phyloP scores from a whole-genome alignment of 2,797 vertebrate species.

The Fistularia tabacaria region DNA sequence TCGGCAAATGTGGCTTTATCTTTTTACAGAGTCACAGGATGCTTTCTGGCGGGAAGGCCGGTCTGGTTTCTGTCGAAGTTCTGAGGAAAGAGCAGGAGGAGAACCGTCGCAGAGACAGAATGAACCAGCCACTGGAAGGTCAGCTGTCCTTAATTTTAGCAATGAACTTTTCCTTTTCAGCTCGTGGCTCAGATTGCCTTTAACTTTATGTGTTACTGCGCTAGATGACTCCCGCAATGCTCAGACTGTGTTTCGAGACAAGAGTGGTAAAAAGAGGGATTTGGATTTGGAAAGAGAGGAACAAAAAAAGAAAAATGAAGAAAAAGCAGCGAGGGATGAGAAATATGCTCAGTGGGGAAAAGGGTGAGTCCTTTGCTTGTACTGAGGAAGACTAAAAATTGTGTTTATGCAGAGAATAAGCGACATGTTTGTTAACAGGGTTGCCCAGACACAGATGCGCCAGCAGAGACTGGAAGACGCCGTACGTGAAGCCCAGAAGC shows the following conservation, averaged over 20 bases:
- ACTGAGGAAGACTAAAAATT: background rate
- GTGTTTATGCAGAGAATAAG: background rate
- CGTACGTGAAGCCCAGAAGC: slow-evolving; percentile 87
- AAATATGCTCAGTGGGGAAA: slow-evolving; percentile 93
- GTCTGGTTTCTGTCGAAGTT: slow-evolving; percentile 82
- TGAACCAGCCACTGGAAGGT: slow-evolving; percentile 83
- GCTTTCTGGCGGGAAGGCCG: slow-evolving; percentile 82
- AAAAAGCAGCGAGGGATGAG: slow-evolving; percentile 80
- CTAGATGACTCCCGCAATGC: slow-evolving; percentile 83
- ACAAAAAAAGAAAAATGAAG: slow-evolving; percentile 77
- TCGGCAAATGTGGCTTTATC: background rate
- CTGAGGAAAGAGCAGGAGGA: slow-evolving; percentile 85
- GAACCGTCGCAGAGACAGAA: slow-evolving; percentile 72
- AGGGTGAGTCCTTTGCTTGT: slow-evolving; percentile 74
- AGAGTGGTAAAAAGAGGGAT: slow-evolving; percentile 85
- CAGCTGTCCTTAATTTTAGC: background rate
- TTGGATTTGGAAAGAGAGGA: slow-evolving; percentile 83
- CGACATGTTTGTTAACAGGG: slow-evolving; percentile 61
- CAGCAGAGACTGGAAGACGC: slow-evolving; percentile 89
- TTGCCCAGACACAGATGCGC: slow-evolving; percentile 86
- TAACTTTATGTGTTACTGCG: slow-evolving; percentile 14
- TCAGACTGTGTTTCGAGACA: slow-evolving; percentile 89
- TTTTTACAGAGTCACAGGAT: slow-evolving; percentile 66
- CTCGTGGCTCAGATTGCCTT: too few relatives aligned
- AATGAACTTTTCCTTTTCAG: too few relatives aligned